phyloP scores from a whole-genome alignment of 2,888 invertebrate species.

The Andrena chrysosceles region DNA sequence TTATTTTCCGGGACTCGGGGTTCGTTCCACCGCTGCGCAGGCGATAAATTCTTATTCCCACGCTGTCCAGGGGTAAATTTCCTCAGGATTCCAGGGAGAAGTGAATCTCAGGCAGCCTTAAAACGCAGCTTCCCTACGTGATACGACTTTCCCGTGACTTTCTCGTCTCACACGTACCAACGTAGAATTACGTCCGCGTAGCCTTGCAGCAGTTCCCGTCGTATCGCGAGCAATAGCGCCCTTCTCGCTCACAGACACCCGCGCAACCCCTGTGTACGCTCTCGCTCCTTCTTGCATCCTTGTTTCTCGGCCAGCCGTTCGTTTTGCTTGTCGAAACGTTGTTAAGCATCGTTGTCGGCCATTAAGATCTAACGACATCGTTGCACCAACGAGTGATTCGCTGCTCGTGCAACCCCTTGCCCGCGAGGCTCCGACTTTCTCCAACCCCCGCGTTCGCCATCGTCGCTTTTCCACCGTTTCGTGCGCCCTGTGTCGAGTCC shows the following conservation, averaged over 20 bases:
- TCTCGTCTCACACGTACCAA: background rate
- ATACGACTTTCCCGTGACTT: conserved; percentile 17
- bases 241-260: conserved; percentile 39
- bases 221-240: conserved; percentile 52
- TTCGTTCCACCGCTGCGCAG: background rate
- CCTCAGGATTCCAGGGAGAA: conserved; percentile 5
- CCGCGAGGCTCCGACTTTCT: conserved; percentile 15
- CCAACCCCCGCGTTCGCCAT: background rate
- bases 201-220: conserved; percentile 29
- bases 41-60: conserved; percentile 39
- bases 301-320: conserved; percentile 37
- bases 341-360: conserved; percentile 70
- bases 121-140: conserved; percentile 47
- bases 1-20: background rate
- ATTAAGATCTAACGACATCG: conserved; percentile 73
- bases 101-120: conserved; percentile 36
- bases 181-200: conserved; percentile 35
- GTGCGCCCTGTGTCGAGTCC: background rate
- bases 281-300: conserved; percentile 3
- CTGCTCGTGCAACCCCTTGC: conserved; percentile 47
- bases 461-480: background rate
- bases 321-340: conserved; percentile 68
- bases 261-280: conserved; percentile 6
- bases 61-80: conserved; percentile 38
- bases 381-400: conserved; percentile 68